A percentile compares a stretch with the other conserved stretches of the same genome.
phyloP scores from a whole-genome alignment of 1,140 invertebrate species.

The Trissolcus basalis region DNA sequence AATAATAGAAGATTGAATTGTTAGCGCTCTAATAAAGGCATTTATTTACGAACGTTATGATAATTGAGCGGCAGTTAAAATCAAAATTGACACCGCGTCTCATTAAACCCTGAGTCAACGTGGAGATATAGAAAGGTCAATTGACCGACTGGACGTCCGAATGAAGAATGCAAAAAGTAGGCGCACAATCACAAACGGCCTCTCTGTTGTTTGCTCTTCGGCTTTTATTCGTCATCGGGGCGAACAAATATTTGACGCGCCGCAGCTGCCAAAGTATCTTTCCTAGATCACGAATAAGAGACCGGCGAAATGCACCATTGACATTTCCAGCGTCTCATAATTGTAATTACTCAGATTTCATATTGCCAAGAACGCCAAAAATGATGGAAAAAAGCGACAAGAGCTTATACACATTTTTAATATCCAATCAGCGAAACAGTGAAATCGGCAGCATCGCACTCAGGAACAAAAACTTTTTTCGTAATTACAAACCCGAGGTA shows the following conservation, averaged over 20 bases:
- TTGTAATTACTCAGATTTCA: neutral
- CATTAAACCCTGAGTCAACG: no score
- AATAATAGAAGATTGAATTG: no score
- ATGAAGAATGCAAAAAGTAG: no score
- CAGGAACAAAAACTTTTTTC: no score
- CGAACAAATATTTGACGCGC: slow-evolving; percentile 45
- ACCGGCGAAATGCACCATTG: slow-evolving; percentile 16
- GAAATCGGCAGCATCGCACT: slow-evolving; percentile 19
- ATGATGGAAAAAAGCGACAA: slow-evolving; percentile 7
- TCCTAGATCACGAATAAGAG: slow-evolving; percentile 40
- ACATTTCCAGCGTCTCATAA: no score
- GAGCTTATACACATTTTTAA: slow-evolving; percentile 26
- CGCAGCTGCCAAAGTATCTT: slow-evolving; percentile 37
- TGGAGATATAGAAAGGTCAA: no score
- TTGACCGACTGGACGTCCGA: no score
- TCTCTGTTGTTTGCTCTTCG: neutral
- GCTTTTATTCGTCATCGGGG: neutral
- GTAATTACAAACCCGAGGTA: no score
- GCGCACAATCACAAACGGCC: no score
- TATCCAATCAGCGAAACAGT: slow-evolving; percentile 22
- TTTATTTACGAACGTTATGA: slow-evolving; percentile 31
- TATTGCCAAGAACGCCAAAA: neutral
- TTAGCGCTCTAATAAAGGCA: no score
- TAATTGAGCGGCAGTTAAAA: no score
- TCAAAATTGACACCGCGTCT: no score